These are phyloP conservation scores for Atherinosoma microstoma DNA, from an alignment of 2,797 vertebrate genomes.

Conservation along the genomic window DNA sequence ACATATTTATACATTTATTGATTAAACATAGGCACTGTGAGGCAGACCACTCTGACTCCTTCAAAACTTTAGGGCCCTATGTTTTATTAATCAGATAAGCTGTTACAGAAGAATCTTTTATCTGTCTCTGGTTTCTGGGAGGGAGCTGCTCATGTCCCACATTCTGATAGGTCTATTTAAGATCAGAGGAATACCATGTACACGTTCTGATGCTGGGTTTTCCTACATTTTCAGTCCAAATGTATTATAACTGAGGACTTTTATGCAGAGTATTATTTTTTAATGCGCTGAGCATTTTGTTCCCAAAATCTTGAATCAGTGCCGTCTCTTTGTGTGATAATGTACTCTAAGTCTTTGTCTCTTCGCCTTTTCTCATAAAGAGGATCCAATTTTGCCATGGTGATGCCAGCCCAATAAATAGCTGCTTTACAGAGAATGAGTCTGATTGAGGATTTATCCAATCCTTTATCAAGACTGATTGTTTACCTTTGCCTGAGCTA, in stretches of 20 bases:
- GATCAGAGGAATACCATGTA: conserved; percentile 65
- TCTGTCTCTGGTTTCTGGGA: conserved; percentile 47
- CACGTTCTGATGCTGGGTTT: conserved; percentile 48
- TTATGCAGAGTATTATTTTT: conserved; percentile 33
- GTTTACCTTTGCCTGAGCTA: conserved; percentile 79
- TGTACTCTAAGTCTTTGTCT: conserved; percentile 24
- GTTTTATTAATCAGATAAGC: conserved; percentile 63
- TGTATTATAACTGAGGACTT: conserved; percentile 29
- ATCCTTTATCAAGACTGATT: conserved; percentile 84
- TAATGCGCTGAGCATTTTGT: conserved; percentile 37
- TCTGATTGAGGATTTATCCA: conserved; percentile 85
- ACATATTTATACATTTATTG: conserved; percentile 55
- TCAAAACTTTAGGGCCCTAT: conserved; percentile 54
- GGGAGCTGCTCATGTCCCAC: conserved; percentile 44
- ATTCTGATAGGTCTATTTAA: conserved; percentile 60
- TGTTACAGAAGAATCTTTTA: conserved; percentile 50
- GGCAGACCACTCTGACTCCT: conserved; percentile 41
- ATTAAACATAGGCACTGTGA: conserved; percentile 35
- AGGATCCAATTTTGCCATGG: conserved; percentile 75
- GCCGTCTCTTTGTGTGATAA: conserved; percentile 21
- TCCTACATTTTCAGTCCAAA: conserved; percentile 31
- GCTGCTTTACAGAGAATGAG: conserved; percentile 78
- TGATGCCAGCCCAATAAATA: conserved; percentile 75
- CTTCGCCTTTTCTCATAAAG: conserved; percentile 45
- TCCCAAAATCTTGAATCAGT: conserved; percentile 28